These are phyloP conservation scores for Malacoraja senta DNA, from an alignment of 2,797 vertebrate genomes.

Conservation along the genomic window DNA sequence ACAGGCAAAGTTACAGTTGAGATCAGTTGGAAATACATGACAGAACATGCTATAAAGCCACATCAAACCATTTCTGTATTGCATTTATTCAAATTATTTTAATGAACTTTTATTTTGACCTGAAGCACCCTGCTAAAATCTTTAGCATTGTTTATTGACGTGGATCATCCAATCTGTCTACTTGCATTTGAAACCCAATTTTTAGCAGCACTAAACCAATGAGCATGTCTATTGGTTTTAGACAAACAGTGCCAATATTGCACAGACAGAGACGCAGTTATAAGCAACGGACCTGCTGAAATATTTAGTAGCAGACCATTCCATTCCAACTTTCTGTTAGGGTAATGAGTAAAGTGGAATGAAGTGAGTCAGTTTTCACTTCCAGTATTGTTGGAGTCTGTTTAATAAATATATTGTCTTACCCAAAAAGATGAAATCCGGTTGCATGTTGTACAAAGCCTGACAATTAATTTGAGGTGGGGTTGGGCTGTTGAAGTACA, in stretches of 20 bases:
- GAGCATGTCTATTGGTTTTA: not conserved
- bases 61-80: not conserved
- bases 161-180: not conserved
- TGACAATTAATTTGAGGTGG: not conserved
- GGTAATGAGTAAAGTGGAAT: slow-evolving; percentile 3
- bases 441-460: not conserved
- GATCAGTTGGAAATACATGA: not conserved
- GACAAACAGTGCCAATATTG: not conserved
- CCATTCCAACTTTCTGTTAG: not conserved
- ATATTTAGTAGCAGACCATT: not conserved
- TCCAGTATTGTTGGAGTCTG: not conserved
- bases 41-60: not conserved
- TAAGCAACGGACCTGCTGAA: not conserved
- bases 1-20: not conserved
- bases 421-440: not conserved
- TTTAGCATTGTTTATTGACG: not conserved
- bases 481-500: too few species aligned
- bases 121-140: not conserved
- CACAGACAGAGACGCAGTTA: not conserved
- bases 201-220: not conserved
- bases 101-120: not conserved
- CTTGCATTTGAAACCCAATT: not conserved
- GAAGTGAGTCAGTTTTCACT: not conserved
- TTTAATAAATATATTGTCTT: not conserved
- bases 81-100: slow-evolving; percentile 8